Percentiles rank a stretch among this genome's conserved stretches.
phyloP scores from a whole-genome alignment of 1,140 invertebrate genomes.

The Bombus huntii region DNA sequence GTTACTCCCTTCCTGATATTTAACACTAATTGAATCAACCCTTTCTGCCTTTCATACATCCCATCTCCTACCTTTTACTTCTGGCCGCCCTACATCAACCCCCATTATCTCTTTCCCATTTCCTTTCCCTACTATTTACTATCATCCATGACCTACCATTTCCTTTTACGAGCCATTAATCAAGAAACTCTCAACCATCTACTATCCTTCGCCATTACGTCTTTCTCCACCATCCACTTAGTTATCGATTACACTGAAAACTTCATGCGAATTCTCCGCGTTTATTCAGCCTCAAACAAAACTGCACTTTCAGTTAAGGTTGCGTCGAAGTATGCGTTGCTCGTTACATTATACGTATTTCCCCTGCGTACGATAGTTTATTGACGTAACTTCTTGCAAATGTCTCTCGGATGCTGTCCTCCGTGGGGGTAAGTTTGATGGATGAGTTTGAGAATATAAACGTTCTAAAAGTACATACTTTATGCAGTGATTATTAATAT shows the following conservation, averaged over 20 bases:
- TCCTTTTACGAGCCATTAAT: constrained; percentile 24
- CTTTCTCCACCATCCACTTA: background rate
- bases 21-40: constrained; percentile 31
- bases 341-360: background rate
- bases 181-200: constrained; percentile 25
- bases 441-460: background rate
- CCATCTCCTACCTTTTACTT: constrained; percentile 4
- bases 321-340: background rate
- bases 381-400: background rate
- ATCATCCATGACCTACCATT: constrained; percentile 28
- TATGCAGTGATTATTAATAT: background rate
- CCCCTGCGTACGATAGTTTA: background rate
- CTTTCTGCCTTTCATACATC: background rate
- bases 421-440: background rate
- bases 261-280: background rate
- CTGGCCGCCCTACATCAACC: constrained; percentile 5
- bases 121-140: background rate
- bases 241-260: background rate
- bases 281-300: background rate
- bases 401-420: background rate
- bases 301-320: background rate
- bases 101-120: constrained; percentile 18
- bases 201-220: background rate
- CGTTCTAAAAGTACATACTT: background rate
- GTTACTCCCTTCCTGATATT: background rate